Evolutionary conservation across 1,140 invertebrate genomes (phyloP).

Genomic region (Brachionus asplanchnoidis): DNA sequence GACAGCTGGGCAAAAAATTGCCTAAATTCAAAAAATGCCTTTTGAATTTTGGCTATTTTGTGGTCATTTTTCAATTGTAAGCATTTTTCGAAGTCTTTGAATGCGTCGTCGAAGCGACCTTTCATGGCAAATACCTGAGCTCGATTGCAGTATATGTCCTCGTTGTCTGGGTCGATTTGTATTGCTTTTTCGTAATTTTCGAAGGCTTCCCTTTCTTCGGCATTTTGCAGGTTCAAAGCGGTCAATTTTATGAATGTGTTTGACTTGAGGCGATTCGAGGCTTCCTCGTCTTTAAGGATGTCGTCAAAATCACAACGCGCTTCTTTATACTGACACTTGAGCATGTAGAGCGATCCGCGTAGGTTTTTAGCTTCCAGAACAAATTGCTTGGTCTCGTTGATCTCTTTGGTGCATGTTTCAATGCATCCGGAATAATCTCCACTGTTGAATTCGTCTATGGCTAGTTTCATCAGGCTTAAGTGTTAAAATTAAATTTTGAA

Average conservation of each 20-base stretch:
- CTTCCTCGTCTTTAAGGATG: neutral
- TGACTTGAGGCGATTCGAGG: slow-evolving; percentile 42
- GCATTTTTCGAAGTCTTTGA: slow-evolving; percentile 75
- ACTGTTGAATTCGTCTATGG: slow-evolving; percentile 8
- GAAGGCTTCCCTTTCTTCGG: slow-evolving; percentile 68
- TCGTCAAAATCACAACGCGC: slow-evolving; percentile 3
- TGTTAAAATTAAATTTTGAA: too few relatives aligned
- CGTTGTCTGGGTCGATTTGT: slow-evolving; percentile 69
- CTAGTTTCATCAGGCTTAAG: neutral
- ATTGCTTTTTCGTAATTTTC: slow-evolving; percentile 68
- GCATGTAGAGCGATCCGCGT: slow-evolving; percentile 10
- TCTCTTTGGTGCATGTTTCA: slow-evolving; percentile 8
- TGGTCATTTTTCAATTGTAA: slow-evolving; percentile 74
- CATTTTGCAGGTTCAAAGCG: slow-evolving; percentile 70
- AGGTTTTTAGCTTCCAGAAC: slow-evolving; percentile 35
- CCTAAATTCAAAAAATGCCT: slow-evolving; percentile 76
- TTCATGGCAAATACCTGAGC: slow-evolving; percentile 68
- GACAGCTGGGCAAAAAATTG: slow-evolving; percentile 30
- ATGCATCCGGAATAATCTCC: slow-evolving; percentile 26
- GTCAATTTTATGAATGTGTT: slow-evolving; percentile 87
- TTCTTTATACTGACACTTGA: slow-evolving; percentile 30
- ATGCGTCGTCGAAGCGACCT: slow-evolving; percentile 72
- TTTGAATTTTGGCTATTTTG: slow-evolving; percentile 77
- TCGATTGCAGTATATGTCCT: slow-evolving; percentile 76
- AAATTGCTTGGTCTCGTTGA: neutral